Evolutionary conservation across 2,113 vertebrate species (phyloP).

Genomic region (Odocoileus virginianus): DNA sequence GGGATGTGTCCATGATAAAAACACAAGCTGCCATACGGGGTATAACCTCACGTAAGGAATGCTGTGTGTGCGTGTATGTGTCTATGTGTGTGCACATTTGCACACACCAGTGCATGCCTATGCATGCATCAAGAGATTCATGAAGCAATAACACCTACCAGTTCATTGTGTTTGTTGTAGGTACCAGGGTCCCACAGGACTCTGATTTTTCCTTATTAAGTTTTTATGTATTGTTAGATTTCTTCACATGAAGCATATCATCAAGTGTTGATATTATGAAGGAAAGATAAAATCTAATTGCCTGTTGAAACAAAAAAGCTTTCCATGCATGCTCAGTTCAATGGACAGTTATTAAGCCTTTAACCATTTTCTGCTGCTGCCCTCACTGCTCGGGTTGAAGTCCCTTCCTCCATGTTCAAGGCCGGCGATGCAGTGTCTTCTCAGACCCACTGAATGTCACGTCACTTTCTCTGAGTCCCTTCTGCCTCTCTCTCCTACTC

Average conservation of each 20-base stretch:
- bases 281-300: neutral
- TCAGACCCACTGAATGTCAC: no score
- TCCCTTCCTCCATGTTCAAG: neutral
- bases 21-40: fast-evolving
- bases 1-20: neutral
- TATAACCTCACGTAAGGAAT: neutral
- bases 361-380: neutral
- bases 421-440: neutral
- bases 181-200: neutral
- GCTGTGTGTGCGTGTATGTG: neutral
- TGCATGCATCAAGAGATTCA: neutral
- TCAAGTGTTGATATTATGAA: neutral
- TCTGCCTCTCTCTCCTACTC: neutral
- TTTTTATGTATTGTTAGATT: no score
- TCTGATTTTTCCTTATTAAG: neutral
- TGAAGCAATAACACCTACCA: neutral
- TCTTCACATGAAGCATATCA: neutral
- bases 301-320: neutral
- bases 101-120: fast-evolving
- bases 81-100: neutral
- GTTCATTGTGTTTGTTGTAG: neutral
- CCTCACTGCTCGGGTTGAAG: fast-evolving
- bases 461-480: neutral
- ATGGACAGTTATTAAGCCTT: no score
- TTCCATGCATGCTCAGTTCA: neutral